Evolutionary conservation across 2,797 vertebrate genomes (phyloP).

Genomic region (Poliocrania exsul): DNA sequence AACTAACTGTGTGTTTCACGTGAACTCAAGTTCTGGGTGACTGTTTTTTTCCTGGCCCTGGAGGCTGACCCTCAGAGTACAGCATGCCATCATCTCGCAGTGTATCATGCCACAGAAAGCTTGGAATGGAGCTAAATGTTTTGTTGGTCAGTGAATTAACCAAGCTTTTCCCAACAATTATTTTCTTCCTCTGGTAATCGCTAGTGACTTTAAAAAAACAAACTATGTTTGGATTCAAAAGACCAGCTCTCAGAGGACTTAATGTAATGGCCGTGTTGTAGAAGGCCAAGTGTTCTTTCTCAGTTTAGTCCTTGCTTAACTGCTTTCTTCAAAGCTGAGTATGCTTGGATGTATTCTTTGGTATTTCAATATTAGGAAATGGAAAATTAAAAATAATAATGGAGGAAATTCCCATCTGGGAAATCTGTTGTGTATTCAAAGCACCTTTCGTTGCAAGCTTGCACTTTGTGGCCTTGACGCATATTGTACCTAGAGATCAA

Average conservation of each 20-base stretch:
- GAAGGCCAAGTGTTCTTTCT: conserved; percentile 53
- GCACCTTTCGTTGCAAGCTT: conserved; percentile 49
- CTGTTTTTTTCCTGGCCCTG: neutral
- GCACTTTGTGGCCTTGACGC: conserved; percentile 9
- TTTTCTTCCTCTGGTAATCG: conserved; percentile 29
- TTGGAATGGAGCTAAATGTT: conserved; percentile 39
- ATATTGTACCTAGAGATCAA: conserved; percentile 29
- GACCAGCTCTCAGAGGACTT: conserved; percentile 70
- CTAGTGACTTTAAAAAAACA: conserved; percentile 61
- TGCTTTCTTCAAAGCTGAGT: conserved; percentile 45
- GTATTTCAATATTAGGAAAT: conserved; percentile 72
- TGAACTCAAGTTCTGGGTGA: conserved; percentile 20
- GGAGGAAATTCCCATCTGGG: conserved; percentile 58
- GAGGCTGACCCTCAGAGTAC: neutral
- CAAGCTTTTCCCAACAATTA: conserved; percentile 55
- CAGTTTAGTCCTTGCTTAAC: conserved; percentile 57
- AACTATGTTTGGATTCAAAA: conserved; percentile 60
- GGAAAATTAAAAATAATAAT: conserved; percentile 69
- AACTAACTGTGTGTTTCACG: neutral
- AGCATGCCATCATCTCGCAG: neutral
- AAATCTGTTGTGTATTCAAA: conserved; percentile 59
- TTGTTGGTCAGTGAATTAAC: conserved; percentile 33
- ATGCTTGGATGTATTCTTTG: conserved; percentile 55
- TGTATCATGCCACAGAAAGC: neutral
- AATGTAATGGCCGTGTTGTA: conserved; percentile 23